A percentile compares a stretch with the other conserved stretches of the same genome.
Evolutionary conservation across 2,797 vertebrate species (phyloP).

Genomic region (Mionectes olivaceus): DNA sequence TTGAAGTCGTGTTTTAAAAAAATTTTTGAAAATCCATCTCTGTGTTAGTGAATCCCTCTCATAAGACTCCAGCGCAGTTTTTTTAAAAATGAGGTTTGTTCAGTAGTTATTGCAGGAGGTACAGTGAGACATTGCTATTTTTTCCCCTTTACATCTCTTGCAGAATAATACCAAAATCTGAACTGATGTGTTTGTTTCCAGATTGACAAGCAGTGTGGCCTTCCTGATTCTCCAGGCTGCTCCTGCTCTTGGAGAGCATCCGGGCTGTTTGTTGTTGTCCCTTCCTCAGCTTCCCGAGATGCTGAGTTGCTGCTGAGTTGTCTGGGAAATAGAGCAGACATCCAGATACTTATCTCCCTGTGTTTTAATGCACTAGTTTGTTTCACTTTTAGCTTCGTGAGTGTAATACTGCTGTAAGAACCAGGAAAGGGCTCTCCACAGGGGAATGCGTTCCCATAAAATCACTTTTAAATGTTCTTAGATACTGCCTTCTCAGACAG

Average conservation of each 20-base stretch:
- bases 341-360: not conserved
- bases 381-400: not conserved
- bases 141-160: accelerated
- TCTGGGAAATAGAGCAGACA: accelerated
- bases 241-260: not conserved
- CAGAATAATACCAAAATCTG: not conserved
- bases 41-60: not conserved
- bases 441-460: not conserved
- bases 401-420: not conserved
- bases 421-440: not conserved
- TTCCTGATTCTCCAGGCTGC: not conserved
- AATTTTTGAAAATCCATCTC: not conserved
- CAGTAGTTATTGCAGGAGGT: not conserved
- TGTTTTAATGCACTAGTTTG: not conserved
- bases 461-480: not conserved
- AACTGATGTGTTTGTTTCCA: not conserved
- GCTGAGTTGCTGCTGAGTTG: not conserved
- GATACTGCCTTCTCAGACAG: not conserved
- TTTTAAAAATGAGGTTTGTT: not conserved
- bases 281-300: not conserved
- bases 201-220: not conserved
- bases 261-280: not conserved
- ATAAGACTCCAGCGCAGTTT: accelerated
- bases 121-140: accelerated
- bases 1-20: not conserved